phyloP scores from a whole-genome alignment of 2,888 invertebrate species.

The Byasa hedistus region DNA sequence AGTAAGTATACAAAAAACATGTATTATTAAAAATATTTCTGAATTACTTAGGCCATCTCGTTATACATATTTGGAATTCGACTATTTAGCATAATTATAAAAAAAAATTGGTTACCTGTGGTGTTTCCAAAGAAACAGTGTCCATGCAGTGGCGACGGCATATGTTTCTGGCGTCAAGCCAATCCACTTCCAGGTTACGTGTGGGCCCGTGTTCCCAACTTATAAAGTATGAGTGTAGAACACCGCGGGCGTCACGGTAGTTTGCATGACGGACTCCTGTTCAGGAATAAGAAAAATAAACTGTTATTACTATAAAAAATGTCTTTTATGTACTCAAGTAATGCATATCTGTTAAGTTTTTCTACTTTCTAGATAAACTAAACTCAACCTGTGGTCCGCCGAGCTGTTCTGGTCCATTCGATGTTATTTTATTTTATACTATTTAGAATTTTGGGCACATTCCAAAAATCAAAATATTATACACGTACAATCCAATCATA shows the following conservation, averaged over 20 bases:
- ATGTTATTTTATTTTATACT: too few relatives aligned
- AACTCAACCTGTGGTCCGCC: too few relatives aligned
- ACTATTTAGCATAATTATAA: not conserved
- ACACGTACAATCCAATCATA: too few relatives aligned
- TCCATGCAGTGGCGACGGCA: slow-evolving; percentile 97
- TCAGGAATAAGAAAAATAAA: slow-evolving; percentile 1
- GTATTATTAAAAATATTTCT: too few relatives aligned
- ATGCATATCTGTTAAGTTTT: too few relatives aligned
- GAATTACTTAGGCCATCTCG: too few relatives aligned
- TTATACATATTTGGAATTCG: not conserved
- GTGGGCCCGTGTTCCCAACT: slow-evolving; percentile 94
- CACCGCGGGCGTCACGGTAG: slow-evolving; percentile 92
- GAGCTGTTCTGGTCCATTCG: too few relatives aligned
- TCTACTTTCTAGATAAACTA: too few relatives aligned
- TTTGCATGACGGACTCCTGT: slow-evolving; percentile 92
- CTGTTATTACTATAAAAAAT: not conserved
- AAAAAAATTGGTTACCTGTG: slow-evolving; percentile 77
- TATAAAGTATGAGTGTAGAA: slow-evolving; percentile 95
- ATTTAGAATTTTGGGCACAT: too few relatives aligned
- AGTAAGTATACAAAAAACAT: too few relatives aligned
- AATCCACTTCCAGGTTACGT: slow-evolving; percentile 90
- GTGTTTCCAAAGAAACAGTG: slow-evolving; percentile 93
- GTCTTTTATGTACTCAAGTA: not conserved
- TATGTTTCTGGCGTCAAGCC: slow-evolving; percentile 94
- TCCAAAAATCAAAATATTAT: too few relatives aligned